These are phyloP conservation scores for Dreissena rostriformis DNA, from an alignment of 1,140 invertebrate genomes.

Conservation along the genomic window DNA sequence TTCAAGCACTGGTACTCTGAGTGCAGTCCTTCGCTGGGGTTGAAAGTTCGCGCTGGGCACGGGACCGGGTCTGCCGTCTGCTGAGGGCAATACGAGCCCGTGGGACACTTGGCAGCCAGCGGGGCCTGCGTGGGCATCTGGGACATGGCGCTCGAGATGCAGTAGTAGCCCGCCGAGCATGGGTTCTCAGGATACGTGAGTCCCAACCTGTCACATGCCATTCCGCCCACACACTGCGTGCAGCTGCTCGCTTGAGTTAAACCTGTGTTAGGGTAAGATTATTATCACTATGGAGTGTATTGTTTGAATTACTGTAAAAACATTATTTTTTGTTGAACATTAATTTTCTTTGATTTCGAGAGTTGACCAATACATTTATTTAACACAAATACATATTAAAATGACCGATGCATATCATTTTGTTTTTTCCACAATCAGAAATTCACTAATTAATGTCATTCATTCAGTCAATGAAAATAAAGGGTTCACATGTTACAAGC, in stretches of 20 bases:
- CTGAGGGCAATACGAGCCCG: slow-evolving; percentile 73
- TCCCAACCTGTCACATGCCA: slow-evolving; percentile 77
- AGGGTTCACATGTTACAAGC: too few relatives aligned
- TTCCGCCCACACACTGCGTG: slow-evolving; percentile 73
- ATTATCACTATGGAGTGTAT: too few relatives aligned
- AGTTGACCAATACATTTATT: background rate
- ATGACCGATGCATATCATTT: background rate
- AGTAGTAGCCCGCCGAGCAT: slow-evolving; percentile 78
- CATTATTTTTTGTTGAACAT: background rate
- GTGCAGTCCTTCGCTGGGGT: slow-evolving; percentile 59
- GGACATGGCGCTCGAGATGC: slow-evolving; percentile 67
- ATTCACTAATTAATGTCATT: too few relatives aligned
- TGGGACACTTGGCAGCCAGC: slow-evolving; percentile 71
- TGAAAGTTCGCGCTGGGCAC: slow-evolving; percentile 75
- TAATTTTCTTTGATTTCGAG: too few relatives aligned
- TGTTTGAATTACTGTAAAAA: too few relatives aligned
- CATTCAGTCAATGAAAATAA: too few relatives aligned
- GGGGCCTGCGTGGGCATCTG: slow-evolving; percentile 68
- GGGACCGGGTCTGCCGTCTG: slow-evolving; percentile 69
- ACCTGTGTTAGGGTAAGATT: slow-evolving; percentile 56
- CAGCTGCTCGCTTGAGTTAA: slow-evolving; percentile 67
- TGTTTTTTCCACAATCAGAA: too few relatives aligned
- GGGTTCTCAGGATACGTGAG: slow-evolving; percentile 71
- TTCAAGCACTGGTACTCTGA: slow-evolving; percentile 69
- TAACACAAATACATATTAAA: background rate